A percentile compares a stretch with the other conserved stretches of the same genome.
Evolutionary conservation across 2,888 invertebrate genomes (phyloP).

Genomic region (Boloria euphrosyne): DNA sequence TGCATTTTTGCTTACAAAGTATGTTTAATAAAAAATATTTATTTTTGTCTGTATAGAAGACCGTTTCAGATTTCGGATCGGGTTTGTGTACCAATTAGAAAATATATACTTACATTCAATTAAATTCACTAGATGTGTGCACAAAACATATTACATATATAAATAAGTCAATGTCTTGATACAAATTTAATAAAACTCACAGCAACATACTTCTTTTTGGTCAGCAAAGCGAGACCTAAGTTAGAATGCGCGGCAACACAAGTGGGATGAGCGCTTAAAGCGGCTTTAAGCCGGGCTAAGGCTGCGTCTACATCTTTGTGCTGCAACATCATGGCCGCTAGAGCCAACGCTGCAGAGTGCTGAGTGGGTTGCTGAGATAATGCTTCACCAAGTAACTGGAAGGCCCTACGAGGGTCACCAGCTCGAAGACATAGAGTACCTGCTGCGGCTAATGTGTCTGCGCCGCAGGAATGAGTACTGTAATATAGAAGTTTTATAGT

Average conservation of each 20-base stretch:
- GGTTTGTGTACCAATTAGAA: too few species aligned
- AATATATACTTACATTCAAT: too few species aligned
- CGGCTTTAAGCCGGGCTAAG: constrained; percentile 75
- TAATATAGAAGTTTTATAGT: neutral
- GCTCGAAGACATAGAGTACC: constrained; percentile 76
- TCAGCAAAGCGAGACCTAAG: constrained; percentile 67
- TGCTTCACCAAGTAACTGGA: constrained; percentile 81
- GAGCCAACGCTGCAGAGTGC: constrained; percentile 74
- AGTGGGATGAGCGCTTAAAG: constrained; percentile 65
- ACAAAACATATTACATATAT: too few species aligned
- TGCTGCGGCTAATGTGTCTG: constrained; percentile 78
- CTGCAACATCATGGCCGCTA: constrained; percentile 81
- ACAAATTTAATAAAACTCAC: constrained; percentile 49
- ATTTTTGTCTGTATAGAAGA: too few species aligned
- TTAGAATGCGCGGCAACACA: constrained; percentile 74
- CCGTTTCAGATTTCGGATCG: too few species aligned
- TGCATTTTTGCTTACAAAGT: too few species aligned
- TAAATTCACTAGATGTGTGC: too few species aligned
- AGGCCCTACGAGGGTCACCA: constrained; percentile 74
- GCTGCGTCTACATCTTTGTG: constrained; percentile 75
- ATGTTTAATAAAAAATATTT: too few species aligned
- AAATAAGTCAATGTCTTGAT: neutral
- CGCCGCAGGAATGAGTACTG: constrained; percentile 67
- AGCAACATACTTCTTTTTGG: constrained; percentile 73
- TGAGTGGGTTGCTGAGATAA: constrained; percentile 73